Base-by-base conservation (phyloP, 2,888 invertebrate species). In the Malthinus seriepunctatus region DNA sequence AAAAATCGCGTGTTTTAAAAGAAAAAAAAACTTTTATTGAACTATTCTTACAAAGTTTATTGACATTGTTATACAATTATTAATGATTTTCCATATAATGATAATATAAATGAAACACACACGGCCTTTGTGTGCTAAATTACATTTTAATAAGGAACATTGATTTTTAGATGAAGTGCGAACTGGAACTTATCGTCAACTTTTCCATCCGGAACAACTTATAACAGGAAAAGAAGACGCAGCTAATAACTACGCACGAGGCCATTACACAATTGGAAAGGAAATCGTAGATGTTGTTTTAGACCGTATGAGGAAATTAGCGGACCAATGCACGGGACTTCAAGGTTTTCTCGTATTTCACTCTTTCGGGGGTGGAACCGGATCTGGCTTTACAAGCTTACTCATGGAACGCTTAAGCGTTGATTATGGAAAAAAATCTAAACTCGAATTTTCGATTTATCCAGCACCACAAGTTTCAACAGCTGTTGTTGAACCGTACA, bases 141-240 rank as follows among this genome's bases (percentile, higher is more conserved):
- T 23, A 23, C 23, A 23, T 23, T 23, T 23, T 23, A 23, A 23
- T 23, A 23, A n/a, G n/a, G n/a, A n/a, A 23, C 23, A 23, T 23
- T 5, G 5, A 23, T 53, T 67, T 69, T 32, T 73, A 89, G 91
- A 93, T 72, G 91, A 92, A 76, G 89, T 93, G 39, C 86, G 92
- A 64, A 89, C 88, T 15, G 93, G 93, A 62, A 88, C 88, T 0
- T 95, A 95, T 79, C 86, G 90, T 1, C 87, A 87, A 71, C 81
- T 95, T 46, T 95, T 93, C 80, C 95, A 95, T 75, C 95, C 95
- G 0, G 94, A 95, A 73, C 95, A 95, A 77, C 82, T 95, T 67
- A 93, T 95, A 75, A 93, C 91, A 47, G 95, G 95, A 62, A 94
- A 95, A 77, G 94, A 94, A 76, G 94, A 95, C 74, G 94, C 95